Evolutionary conservation across 2,888 invertebrate species (phyloP).

Genomic region (Lamellibrachia columna): DNA sequence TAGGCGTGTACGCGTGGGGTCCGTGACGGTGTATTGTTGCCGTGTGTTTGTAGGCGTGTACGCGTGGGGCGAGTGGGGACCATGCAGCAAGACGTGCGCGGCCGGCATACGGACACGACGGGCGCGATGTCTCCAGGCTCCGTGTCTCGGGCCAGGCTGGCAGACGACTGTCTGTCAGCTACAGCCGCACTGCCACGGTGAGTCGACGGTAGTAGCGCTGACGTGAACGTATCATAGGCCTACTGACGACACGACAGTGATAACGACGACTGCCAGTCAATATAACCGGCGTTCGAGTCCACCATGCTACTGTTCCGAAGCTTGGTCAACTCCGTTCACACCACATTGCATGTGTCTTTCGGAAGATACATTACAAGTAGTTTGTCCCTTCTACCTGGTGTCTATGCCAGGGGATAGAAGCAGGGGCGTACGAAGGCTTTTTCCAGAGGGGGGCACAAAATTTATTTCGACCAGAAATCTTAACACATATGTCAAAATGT

Average conservation of each 20-base stretch:
- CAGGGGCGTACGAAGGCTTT: no score
- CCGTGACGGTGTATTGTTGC: not conserved
- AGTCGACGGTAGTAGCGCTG: not conserved
- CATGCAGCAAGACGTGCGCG: not conserved
- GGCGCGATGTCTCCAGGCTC: not conserved
- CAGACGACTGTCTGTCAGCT: not conserved
- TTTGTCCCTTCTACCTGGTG: not conserved
- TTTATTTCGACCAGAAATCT: no score
- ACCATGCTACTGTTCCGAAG: no score
- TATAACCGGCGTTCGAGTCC: no score
- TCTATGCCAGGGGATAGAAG: not conserved
- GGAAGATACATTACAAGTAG: not conserved
- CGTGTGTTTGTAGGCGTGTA: not conserved
- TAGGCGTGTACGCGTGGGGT: not conserved
- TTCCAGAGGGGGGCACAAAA: no score
- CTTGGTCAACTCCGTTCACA: no score
- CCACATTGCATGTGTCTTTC: no score
- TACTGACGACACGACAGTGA: no score
- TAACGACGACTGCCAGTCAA: no score
- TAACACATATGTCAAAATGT: no score
- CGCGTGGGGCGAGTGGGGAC: not conserved
- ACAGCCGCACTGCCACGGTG: not conserved
- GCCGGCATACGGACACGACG: not conserved
- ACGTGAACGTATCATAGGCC: no score
- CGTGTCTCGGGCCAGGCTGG: not conserved